Evolutionary conservation across 2,797 vertebrate genomes (phyloP).

Genomic region (Thripadectes ignobilis): DNA sequence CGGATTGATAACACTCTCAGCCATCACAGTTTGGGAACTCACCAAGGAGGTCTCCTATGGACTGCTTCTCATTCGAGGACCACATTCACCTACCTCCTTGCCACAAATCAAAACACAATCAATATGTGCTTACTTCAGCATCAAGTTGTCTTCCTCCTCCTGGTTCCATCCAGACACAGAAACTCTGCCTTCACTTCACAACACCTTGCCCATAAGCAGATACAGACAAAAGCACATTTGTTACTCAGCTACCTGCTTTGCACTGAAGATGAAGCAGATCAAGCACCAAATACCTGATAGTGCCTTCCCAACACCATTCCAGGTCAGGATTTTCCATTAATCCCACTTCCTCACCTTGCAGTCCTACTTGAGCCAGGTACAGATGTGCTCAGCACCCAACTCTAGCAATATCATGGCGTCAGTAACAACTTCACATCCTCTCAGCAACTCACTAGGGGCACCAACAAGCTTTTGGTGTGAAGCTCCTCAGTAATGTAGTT

Average conservation of each 20-base stretch:
- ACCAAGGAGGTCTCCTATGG: not conserved
- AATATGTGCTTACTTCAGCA: not conserved
- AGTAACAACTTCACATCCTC: not conserved
- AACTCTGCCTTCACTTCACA: not conserved
- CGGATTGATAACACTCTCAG: not conserved
- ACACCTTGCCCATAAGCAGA: accelerated
- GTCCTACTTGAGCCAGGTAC: not conserved
- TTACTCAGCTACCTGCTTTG: not conserved
- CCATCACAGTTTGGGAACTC: not conserved
- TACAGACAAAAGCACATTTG: not conserved
- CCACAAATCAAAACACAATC: not conserved
- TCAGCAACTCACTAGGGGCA: not conserved
- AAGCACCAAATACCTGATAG: not conserved
- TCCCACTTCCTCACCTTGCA: not conserved
- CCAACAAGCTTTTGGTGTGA: not conserved
- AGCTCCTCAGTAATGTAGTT: not conserved
- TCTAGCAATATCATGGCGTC: not conserved
- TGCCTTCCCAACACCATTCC: not conserved
- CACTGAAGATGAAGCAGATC: not conserved
- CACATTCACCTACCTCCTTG: not conserved
- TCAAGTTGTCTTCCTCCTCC: not conserved
- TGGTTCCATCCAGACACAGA: not conserved
- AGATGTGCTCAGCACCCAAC: not conserved
- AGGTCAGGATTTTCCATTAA: not conserved
- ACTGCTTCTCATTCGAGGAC: not conserved